phyloP scores from a whole-genome alignment of 2,888 invertebrate genomes.

The Abrostola triplasia region DNA sequence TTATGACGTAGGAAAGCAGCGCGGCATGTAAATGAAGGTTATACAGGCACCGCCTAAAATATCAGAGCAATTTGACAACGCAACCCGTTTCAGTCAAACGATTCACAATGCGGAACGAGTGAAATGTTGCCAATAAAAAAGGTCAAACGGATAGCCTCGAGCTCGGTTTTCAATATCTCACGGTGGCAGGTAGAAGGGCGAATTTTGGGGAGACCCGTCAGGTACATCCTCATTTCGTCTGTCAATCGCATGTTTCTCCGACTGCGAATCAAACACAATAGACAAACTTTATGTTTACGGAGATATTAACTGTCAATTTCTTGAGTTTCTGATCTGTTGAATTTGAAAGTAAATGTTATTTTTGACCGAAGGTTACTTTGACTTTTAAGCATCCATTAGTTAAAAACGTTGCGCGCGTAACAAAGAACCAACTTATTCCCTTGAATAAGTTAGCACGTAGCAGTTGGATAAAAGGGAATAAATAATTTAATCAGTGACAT shows the following conservation, averaged over 20 bases:
- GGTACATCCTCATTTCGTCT: constrained; percentile 78
- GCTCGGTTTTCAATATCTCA: constrained; percentile 85
- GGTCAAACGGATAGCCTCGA: constrained; percentile 80
- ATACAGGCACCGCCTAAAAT: constrained; percentile 73
- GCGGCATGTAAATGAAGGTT: constrained; percentile 74
- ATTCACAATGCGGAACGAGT: constrained; percentile 82
- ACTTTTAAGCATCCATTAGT: too few relatives aligned
- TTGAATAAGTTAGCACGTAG: too few relatives aligned
- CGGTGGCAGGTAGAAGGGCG: constrained; percentile 68
- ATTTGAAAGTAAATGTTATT: not conserved
- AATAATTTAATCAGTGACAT: too few relatives aligned
- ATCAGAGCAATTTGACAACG: constrained; percentile 82
- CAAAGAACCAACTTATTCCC: too few relatives aligned
- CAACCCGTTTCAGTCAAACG: constrained; percentile 77
- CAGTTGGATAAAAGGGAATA: too few relatives aligned
- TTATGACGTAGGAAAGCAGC: constrained; percentile 66
- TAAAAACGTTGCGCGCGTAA: too few relatives aligned
- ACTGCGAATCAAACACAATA: constrained; percentile 56
- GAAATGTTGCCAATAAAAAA: constrained; percentile 86
- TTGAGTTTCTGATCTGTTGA: not conserved
- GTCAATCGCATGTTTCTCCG: constrained; percentile 73
- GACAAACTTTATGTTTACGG: constrained; percentile 13
- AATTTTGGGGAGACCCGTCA: constrained; percentile 69
- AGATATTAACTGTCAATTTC: constrained; percentile 10
- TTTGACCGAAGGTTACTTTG: too few relatives aligned